Conservation (phyloP, 2,888 invertebrate species). For the Acanthosepion lycidas region DNA sequence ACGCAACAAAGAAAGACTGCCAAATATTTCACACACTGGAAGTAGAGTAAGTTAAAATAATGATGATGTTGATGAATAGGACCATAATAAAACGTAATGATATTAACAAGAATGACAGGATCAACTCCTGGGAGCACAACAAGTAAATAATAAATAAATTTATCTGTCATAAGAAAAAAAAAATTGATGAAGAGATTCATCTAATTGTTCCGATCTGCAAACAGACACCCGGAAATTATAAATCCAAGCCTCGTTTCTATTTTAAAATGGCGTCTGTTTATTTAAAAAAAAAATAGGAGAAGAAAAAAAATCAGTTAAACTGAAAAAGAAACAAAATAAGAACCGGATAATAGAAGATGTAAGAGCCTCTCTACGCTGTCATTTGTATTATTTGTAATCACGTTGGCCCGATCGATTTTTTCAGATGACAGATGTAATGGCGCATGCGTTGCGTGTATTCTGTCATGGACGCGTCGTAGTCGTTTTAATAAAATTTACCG, state of each 20-base stretch:
- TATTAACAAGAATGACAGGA: too few relatives aligned
- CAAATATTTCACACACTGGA: too few relatives aligned
- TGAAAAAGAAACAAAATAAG: not conserved
- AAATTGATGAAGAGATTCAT: not conserved
- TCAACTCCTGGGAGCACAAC: too few relatives aligned
- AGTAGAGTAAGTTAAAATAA: too few relatives aligned
- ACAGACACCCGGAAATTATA: conserved; percentile 33
- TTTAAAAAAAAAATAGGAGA: not conserved
- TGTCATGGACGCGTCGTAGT: not conserved
- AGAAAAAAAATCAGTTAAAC: not conserved
- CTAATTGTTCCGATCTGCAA: not conserved
- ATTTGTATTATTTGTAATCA: conserved; percentile 18
- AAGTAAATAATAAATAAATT: not conserved
- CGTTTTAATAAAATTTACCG: conserved; percentile 2
- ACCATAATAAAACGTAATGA: too few relatives aligned
- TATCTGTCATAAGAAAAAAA: not conserved
- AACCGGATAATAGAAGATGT: not conserved
- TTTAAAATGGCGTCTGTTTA: not conserved
- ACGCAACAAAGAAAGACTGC: too few relatives aligned
- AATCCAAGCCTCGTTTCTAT: not conserved
- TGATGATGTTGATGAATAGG: too few relatives aligned
- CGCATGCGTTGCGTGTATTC: conserved; percentile 33
- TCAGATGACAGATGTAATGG: conserved; percentile 11
- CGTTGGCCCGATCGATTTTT: not conserved
- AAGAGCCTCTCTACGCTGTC: not conserved